Evolutionary conservation across 2,797 vertebrate species (phyloP), one percentile per base, ranked within the genome.

Genomic region (Macropus fuliginosus): DNA sequence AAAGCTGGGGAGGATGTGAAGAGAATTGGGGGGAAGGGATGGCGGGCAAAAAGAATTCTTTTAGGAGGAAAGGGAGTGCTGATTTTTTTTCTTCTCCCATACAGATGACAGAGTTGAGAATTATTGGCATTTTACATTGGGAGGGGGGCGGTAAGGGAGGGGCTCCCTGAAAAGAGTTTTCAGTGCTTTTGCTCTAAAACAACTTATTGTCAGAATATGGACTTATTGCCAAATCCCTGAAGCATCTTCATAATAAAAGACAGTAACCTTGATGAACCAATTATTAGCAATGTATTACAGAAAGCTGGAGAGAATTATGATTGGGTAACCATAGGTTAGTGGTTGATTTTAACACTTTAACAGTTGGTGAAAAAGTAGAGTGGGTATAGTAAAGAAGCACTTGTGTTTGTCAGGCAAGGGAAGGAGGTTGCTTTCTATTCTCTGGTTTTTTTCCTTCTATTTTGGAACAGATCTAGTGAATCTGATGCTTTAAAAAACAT

Each of bases 211-310:
- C 98, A 98, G 98, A 98, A 98, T 98, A 98, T 98, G 98, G 98
- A 98, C 98, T 98, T 98, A 98, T 98, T 99, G 98, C 98, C 98
- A 99, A 99, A 97, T 40, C 98, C 98, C 98, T 98, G 98, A 98
- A 99, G 98, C 98, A 98, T 98, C 98, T 98, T 98, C 97, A 98
- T 98, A 98, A 98, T 98, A 98, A 98, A 99, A 98, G 98, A 98
- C 98, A 99, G 98, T 98, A 98, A 98, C 98, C 98, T 99, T 98
- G 98, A 99, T 99, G 98, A 99, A 99, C 98, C 98, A 98, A 98
- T 99, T 99, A 99, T 98, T 99, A 98, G 98, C 98, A 98, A 98
- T 98, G 98, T 98, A 98, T 98, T 99, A 98, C 98, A 98, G 98
- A 98, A 98, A 98, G 98, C 98, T 98, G 98, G 98, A 98, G 97